Conservation (phyloP, 1,140 invertebrate genomes). For the Drosophila chauvacae region DNA sequence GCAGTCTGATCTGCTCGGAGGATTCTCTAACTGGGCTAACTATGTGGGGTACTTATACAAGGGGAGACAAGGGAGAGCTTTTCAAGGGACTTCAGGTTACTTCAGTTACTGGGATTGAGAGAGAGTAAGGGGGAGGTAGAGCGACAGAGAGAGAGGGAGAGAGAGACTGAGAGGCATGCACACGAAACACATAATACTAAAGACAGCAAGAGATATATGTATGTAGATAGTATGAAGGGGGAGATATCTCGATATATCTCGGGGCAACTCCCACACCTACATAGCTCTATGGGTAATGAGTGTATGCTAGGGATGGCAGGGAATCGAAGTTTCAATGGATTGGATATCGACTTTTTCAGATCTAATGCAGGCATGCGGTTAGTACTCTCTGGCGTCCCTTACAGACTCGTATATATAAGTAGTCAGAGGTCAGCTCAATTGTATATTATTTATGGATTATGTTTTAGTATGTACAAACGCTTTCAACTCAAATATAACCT, state of each 20-base stretch:
- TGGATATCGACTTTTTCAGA: not conserved
- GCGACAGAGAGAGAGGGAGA: not conserved
- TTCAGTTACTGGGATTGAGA: conserved; percentile 1
- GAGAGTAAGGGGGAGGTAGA: not conserved
- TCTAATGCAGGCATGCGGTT: conserved; percentile 51
- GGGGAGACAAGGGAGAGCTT: not conserved
- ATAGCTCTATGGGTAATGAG: not conserved
- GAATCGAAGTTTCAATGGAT: not conserved
- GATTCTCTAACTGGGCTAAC: conserved; percentile 40
- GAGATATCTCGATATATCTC: conserved; percentile 3
- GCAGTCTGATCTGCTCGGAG: not conserved
- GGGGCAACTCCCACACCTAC: not conserved
- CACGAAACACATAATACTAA: conserved; percentile 37
- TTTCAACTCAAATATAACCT: conserved; percentile 33
- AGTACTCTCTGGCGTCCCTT: conserved; percentile 7
- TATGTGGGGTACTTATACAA: conserved; percentile 33
- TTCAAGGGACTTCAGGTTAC: conserved; percentile 16
- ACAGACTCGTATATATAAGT: conserved; percentile 3
- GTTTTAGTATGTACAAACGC: conserved; percentile 47
- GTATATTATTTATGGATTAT: conserved; percentile 40
- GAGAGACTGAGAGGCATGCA: conserved; percentile 48
- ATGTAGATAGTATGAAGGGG: not conserved
- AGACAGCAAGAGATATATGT: conserved; percentile 11
- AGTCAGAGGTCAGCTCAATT: not conserved
- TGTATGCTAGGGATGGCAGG: not conserved